phyloP scores from a whole-genome alignment of 2,888 invertebrate species.

The Lamproptera curius region DNA sequence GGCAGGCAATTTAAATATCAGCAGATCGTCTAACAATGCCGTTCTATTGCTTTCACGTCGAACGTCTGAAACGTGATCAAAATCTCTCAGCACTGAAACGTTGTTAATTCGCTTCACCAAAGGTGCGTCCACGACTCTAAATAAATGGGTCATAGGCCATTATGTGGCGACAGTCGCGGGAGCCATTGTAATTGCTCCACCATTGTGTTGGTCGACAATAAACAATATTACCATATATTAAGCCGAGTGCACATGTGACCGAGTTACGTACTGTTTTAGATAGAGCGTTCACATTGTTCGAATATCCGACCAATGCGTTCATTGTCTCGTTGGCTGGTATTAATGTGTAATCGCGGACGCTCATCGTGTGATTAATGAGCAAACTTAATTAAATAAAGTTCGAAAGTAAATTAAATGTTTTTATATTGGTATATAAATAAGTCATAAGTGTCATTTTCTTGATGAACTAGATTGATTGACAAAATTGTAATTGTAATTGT shows the following conservation, averaged over 20 bases:
- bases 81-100: too few species aligned
- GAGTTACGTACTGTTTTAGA: background rate
- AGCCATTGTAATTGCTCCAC: constrained; percentile 54
- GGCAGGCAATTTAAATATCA: too few species aligned
- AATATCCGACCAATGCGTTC: background rate
- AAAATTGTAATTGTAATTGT: too few species aligned
- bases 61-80: too few species aligned
- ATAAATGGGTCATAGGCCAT: constrained; percentile 55
- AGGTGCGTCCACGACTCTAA: constrained; percentile 48
- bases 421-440: too few species aligned
- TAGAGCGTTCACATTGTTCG: background rate
- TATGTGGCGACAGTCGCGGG: constrained; percentile 45
- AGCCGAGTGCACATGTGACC: constrained; percentile 13
- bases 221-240: constrained; percentile 45
- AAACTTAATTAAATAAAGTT: background rate
- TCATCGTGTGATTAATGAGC: background rate
- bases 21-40: too few species aligned
- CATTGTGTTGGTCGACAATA: constrained; percentile 44
- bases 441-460: too few species aligned
- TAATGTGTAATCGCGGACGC: background rate
- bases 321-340: background rate
- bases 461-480: too few species aligned
- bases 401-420: too few species aligned
- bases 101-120: too few species aligned
- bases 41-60: too few species aligned